Base-by-base conservation (phyloP, 2,113 vertebrate species). In the Neomonachus schauinslandi region DNA sequence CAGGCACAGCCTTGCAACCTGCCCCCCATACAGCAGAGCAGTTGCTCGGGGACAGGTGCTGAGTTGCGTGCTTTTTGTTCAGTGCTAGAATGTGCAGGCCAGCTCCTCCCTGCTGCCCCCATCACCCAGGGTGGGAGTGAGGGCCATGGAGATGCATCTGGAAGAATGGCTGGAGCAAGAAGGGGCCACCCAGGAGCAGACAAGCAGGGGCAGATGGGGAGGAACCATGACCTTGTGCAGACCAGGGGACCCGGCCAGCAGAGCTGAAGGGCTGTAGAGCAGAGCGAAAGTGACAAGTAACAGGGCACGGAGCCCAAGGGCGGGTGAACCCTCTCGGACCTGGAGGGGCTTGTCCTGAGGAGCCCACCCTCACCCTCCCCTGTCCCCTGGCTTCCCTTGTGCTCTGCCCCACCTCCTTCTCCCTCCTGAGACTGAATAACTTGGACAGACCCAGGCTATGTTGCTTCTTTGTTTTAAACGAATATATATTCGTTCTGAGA, bases 1-100 rank as follows among this genome's bases (percentile, higher is more conserved):
- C 76, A 72, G 95, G 93, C 49, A 21, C 21, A 31, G 84, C 71
- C 86, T 92, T 69, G 94, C 63, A 72, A 24, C 19, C 26, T 19
- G 72, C 84, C 33, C 55, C 61, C 51, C 39, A 53, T 3, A 15
- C 10, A 24, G 19, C 49, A 39, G 57, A 84, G 69, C 63, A 10
- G 3, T 76, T 67, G 80, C 92, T 88, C 24, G 31, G 19, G 89
- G 92, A 51, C 61, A 51, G 14, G 82, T 19, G 59, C 19, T 31
- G 4, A 55, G 3, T 4, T 8, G 26, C 15, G 16, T 57, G 80
- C 55, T 94, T 49, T 95, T 36, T 9, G 59, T 53, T 67, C 24
- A 71, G 49, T 57, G 59, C 33, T 89, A 79, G 59, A 1, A 3
- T 1, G 49, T 4, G 14, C 14, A 22, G 82, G 49, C 36, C 22